Evolutionary conservation across 53 echinoderm and acorn worm genomes (phyloP), one percentile per base, ranked within the genome.

Genomic region (Echinometra lucunter): DNA sequence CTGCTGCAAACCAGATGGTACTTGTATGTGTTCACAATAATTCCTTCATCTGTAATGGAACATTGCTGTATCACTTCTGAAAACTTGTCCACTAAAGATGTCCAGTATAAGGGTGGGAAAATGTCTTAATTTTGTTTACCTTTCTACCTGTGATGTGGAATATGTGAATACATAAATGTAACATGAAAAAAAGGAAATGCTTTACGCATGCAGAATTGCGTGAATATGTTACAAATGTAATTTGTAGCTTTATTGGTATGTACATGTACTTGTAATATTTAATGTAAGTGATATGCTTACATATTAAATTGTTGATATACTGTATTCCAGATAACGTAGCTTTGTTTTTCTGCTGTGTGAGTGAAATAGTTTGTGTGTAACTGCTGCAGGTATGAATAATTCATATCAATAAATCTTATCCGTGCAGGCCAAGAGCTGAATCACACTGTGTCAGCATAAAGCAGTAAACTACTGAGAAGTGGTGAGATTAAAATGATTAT

Each of bases 251-350:
- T 78, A 11, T 85, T 49, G 47, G 45, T 85, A 47, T 85, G 85
- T 85, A 85, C 78, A 78, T 78, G 70, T 32, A 19, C 44, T 44
- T 81, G 40, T n/a, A 81, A 44, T 85, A 30, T 47, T 85, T 85
- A 30, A 85, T 85, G 85, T 85, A 85, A 85, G 81, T 18, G n/a
- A n/a, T n/a, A 78, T 85, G 85, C 85, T 85, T 85, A 85, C 45
- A 8, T 85, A 85, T 47, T 53, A 85, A 85, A 85, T 53, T 85
- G 85, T 85, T 85, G 85, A 49, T 85, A 53, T 85, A 85, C n/a
- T 23, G 34, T 78, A 78, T 40, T 35, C 17, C 42, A 42, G 8
- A 78, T 18, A 40, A 21, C 78, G n/a, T n/a, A 16, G 15, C 21
- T 37, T 37, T 37, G 37, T 37, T 74, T 38, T 4, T 74, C 11